These are phyloP conservation scores for Sylvilagus bachmani DNA, from an alignment of 2,113 vertebrate species.

Conservation along the genomic window DNA sequence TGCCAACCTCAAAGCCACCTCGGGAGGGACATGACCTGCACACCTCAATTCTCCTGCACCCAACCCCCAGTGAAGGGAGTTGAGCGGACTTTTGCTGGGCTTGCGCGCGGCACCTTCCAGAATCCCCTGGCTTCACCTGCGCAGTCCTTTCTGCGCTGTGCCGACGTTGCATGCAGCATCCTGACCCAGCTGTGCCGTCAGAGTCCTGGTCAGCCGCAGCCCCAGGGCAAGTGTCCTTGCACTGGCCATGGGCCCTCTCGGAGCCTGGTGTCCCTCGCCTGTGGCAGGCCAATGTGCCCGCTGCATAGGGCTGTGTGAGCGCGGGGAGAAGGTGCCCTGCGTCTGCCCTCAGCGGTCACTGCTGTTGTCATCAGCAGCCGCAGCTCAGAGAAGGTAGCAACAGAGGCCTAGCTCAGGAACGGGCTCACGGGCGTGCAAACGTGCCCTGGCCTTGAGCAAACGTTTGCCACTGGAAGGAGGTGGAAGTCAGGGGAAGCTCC, in stretches of 20 bases:
- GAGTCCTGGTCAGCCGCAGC: neutral
- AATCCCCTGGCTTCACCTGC: neutral
- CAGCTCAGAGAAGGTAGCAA: neutral
- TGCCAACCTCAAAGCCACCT: neutral
- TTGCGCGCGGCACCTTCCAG: neutral
- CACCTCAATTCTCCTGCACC: neutral
- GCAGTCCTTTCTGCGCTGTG: neutral
- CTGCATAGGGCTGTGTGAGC: neutral
- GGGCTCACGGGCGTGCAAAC: neutral
- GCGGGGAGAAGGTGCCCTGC: neutral
- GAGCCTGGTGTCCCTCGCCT: neutral
- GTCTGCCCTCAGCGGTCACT: neutral
- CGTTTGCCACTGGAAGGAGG: neutral
- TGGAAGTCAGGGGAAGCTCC: neutral
- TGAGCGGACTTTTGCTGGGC: neutral
- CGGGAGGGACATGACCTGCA: neutral
- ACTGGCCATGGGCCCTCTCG: neutral
- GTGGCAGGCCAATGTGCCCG: rapidly evolving
- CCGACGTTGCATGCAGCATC: rapidly evolving
- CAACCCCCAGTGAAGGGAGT: neutral
- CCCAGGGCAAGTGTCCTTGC: neutral
- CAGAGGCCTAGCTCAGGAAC: neutral
- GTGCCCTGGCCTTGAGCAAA: neutral
- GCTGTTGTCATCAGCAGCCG: rapidly evolving
- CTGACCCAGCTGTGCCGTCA: neutral